phyloP scores from a whole-genome alignment of 2,797 vertebrate species.

The Amniataba percoides region DNA sequence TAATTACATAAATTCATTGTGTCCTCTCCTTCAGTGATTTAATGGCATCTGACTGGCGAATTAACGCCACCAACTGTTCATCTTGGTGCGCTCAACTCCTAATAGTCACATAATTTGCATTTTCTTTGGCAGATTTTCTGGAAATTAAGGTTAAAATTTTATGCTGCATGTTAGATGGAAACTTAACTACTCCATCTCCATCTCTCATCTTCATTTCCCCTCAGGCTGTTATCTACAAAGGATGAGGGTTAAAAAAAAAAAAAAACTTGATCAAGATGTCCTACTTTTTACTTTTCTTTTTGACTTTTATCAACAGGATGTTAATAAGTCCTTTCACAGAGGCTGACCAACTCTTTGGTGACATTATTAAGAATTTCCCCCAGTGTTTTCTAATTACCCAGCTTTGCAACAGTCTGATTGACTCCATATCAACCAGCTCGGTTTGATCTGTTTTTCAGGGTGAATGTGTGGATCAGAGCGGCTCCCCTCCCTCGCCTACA shows the following conservation, averaged over 20 bases:
- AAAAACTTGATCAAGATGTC: background rate
- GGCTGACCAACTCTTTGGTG: background rate
- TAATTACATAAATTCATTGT: too few species aligned
- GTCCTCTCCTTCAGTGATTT: too few species aligned
- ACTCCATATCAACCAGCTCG: background rate
- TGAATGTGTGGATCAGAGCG: conserved; percentile 20
- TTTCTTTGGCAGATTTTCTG: background rate
- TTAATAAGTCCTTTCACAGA: background rate
- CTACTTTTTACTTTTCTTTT: background rate
- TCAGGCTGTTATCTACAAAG: background rate
- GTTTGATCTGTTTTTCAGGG: background rate
- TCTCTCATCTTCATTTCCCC: background rate
- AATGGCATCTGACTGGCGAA: background rate
- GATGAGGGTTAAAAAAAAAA: background rate
- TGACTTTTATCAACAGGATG: background rate
- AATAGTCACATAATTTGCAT: background rate
- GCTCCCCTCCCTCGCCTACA: conserved; percentile 29
- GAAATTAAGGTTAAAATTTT: background rate
- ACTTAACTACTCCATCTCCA: background rate
- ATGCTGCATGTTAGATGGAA: background rate
- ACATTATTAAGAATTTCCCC: background rate
- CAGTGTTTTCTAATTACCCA: conserved; percentile 1
- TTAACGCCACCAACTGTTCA: background rate
- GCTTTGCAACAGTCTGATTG: background rate
- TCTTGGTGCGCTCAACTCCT: background rate